These are phyloP conservation scores for Acanthacorydalis orientalis DNA, from an alignment of 2,888 invertebrate genomes.

Conservation along the genomic window DNA sequence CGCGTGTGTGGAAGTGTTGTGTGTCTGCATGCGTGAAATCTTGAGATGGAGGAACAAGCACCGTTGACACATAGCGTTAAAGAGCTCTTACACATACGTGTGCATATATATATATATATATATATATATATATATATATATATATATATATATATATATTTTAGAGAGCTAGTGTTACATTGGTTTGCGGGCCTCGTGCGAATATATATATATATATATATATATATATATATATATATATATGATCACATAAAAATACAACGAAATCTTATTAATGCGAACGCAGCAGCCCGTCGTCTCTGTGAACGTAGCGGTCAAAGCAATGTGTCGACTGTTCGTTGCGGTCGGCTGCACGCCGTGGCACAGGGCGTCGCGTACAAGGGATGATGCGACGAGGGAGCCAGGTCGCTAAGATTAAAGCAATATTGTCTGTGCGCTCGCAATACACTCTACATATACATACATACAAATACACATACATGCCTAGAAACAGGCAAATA, in stretches of 20 bases:
- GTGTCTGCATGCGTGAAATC: constrained; percentile 4
- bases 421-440: background rate
- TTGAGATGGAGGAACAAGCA: background rate
- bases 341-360: too few species aligned
- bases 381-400: background rate
- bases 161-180: too few species aligned
- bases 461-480: too few species aligned
- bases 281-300: background rate
- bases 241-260: constrained; percentile 2
- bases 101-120: constrained; percentile 4
- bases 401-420: constrained; percentile 1
- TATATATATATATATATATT: background rate
- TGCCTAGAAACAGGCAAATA: background rate
- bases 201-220: too few species aligned
- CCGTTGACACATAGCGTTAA: background rate
- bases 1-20: too few species aligned
- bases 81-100: background rate
- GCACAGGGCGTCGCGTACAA: too few species aligned
- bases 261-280: constrained; percentile 2
- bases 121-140: constrained; percentile 1
- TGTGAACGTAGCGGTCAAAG: background rate
- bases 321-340: background rate
- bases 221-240: background rate
- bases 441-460: too few species aligned
- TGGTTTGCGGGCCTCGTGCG: too few species aligned